Evolutionary conservation across 37 sponge, comb jelly and placozoan species (phyloP), one percentile per base, ranked within the genome.

Genomic region (Aplysina aerophoba): DNA sequence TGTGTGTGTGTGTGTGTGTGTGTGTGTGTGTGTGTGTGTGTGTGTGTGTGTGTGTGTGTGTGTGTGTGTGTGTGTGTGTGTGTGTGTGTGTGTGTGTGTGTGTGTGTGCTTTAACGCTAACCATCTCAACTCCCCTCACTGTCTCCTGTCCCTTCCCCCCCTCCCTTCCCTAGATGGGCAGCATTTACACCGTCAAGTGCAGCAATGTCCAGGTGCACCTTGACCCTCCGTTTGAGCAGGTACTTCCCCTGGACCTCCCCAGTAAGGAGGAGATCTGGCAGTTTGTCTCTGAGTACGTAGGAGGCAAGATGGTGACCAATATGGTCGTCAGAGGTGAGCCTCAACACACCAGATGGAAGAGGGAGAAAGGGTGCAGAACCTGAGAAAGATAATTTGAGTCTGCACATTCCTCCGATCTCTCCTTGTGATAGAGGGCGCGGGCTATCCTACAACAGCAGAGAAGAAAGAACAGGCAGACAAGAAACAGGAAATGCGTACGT

Each of bases 381-480:
- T 62, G 24, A 62, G 64, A 27, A 62, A 11, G 24, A 62, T 62
- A 13, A 62, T 62, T 2, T 62, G 64, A 4, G 4, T 27, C 4
- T n/a, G 64, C 27, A 62, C 64, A 62, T 62, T 5, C 4, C 28
- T 6, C 4, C 4, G 28, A 28, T 62, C 64, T 62, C 28, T 14
- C 11, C 44, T 56, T 15, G 0, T 88, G n/a, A n/a, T 34, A 93
- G 93, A 90, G 74, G 89, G 91, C 28, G 91, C 77, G 0, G 97
- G 97, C 1, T 93, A 96, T 40, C 85, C 83, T 4, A 89, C 92
- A 20, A 96, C 96, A 21, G 91, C 75, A 12, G 80, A 79, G 24
- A 83, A 93, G 71, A 35, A 81, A 44, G 79, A 79, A 37, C n/a
- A 31, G 27, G 88, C 87, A 2, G 83, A 89, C 50, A 60, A 63